Base-by-base conservation (phyloP, 2,888 invertebrate species). In the Hirtodrosophila duncani region DNA sequence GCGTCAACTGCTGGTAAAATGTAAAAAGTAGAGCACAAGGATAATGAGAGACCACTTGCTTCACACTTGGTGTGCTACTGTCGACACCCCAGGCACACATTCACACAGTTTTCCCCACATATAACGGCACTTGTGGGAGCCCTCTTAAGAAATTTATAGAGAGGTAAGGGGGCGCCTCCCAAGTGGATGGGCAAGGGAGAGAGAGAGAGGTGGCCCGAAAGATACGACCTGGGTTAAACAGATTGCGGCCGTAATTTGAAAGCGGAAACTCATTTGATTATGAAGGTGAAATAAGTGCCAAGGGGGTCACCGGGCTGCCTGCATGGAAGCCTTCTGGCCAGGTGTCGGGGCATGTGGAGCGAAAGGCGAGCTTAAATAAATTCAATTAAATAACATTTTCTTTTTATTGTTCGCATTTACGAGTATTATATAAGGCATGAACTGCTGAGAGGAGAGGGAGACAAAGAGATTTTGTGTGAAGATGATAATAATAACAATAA, bases 331-430 rank as follows among this genome's bases (percentile, higher is more conserved):
- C n/a, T n/a, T n/a, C n/a, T n/a, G n/a, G n/a, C n/a, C n/a, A n/a
- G n/a, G n/a, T n/a, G n/a, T n/a, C n/a, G n/a, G n/a, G n/a, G n/a
- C n/a, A n/a, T n/a, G n/a, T n/a, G n/a, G n/a, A n/a, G n/a, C n/a
- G n/a, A 56, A 44, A 50, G 43, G 65, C 57, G 53, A 72, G 80
- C 80, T 79, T 67, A 75, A 75, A 77, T 75, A 77, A 79, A 79
- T 75, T 81, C 72, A 75, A 75, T 79, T 81, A 75, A 81, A 75
- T 75, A 79, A 81, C 77, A 79, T 75, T 81, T 75, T 81, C 68
- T 65, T 71, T 67, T 49, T 81, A 79, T 79, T 81, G 67, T 78
- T 74, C 56, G 53, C 57, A 60, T 81, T 78, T 78, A 57, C 42
- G 63, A 74, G 79, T 74, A 69, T 66, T 60, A 44, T 41, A 30